Conservation (phyloP, 2,113 vertebrate genomes). For the Montifringilla adamsi region DNA sequence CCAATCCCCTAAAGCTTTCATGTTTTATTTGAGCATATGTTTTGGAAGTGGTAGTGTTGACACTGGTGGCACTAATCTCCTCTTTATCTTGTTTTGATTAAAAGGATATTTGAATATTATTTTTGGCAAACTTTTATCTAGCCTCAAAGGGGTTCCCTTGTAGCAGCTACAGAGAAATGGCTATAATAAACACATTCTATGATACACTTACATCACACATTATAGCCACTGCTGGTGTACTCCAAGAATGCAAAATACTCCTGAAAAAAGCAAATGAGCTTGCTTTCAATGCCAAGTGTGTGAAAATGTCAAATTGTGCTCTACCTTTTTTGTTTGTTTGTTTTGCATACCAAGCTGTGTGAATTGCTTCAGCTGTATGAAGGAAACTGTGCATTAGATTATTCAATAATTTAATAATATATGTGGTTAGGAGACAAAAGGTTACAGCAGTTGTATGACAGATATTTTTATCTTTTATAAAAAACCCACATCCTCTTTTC, state of each 20-base stretch:
- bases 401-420: background rate
- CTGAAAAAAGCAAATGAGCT: constrained; percentile 26
- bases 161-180: constrained; percentile 49
- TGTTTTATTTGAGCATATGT: constrained; percentile 72
- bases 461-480: background rate
- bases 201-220: constrained; percentile 33
- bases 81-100: constrained; percentile 68
- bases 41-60: constrained; percentile 66
- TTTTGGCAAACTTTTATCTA: constrained; percentile 68
- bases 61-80: constrained; percentile 53
- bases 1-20: constrained; percentile 59
- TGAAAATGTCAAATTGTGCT: constrained; percentile 37
- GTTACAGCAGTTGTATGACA: background rate
- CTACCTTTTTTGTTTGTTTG: background rate
- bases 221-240: constrained; percentile 13
- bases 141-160: constrained; percentile 55
- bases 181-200: constrained; percentile 51
- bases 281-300: background rate
- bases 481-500: background rate
- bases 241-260: constrained; percentile 43
- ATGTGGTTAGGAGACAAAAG: background rate
- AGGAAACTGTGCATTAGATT: background rate
- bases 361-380: constrained; percentile 37
- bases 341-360: background rate
- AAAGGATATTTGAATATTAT: constrained; percentile 68